Conservation (phyloP, 2,797 vertebrate species). For the Paramormyrops hopkinsi region DNA sequence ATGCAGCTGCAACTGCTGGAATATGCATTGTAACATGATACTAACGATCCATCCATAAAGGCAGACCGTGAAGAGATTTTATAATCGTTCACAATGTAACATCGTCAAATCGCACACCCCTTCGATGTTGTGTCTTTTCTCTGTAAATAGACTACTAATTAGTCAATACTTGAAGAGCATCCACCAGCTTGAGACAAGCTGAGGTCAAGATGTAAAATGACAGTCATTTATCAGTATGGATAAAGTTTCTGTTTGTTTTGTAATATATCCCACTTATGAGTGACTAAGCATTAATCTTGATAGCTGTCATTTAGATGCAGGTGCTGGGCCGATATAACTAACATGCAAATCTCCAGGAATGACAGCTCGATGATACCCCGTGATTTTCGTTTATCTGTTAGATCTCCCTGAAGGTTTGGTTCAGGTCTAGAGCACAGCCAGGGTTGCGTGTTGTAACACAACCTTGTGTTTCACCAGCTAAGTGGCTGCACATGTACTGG, state of each 20-base stretch:
- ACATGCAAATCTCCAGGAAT: neutral
- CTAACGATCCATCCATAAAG: neutral
- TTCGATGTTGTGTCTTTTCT: neutral
- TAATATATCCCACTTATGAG: neutral
- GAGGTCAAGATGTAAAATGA: neutral
- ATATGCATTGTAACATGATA: neutral
- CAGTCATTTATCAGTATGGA: neutral
- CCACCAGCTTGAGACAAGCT: neutral
- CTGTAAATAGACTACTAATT: neutral
- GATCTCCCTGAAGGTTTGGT: slow-evolving; percentile 41
- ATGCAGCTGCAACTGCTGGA: neutral
- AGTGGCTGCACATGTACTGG: slow-evolving; percentile 58
- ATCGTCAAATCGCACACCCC: neutral
- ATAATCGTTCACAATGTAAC: neutral
- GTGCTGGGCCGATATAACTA: neutral
- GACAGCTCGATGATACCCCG: slow-evolving; percentile 23
- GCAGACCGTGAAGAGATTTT: neutral
- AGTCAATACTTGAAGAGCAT: neutral
- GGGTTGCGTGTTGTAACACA: neutral
- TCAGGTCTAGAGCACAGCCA: slow-evolving; percentile 38
- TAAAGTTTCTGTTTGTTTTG: neutral
- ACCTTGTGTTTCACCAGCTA: slow-evolving; percentile 1
- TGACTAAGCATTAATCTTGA: neutral
- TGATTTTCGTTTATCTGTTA: slow-evolving; percentile 47
- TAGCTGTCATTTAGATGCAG: neutral